Conservation (phyloP, 2,888 invertebrate species). For the Caenorhabditis drosophilae region DNA sequence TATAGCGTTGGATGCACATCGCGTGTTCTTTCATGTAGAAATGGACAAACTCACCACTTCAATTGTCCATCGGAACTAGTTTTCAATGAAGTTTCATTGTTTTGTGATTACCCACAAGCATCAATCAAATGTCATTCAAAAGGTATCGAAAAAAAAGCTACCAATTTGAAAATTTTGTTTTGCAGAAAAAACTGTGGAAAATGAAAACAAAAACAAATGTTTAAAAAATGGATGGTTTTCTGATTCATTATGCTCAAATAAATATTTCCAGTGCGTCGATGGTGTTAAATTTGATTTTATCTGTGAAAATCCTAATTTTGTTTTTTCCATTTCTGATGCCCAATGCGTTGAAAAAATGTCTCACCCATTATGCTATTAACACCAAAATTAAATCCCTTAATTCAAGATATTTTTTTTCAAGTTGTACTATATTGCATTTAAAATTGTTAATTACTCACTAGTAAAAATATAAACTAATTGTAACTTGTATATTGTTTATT, state of each 20-base stretch:
- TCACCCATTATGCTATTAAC: background rate
- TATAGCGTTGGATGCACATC: conserved; percentile 24
- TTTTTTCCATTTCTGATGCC: conserved; percentile 21
- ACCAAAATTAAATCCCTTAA: background rate
- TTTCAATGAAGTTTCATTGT: conserved; percentile 17
- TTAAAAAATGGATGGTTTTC: conserved; percentile 20
- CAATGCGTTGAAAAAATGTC: conserved; percentile 11
- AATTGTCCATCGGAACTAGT: conserved; percentile 24
- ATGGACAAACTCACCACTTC: conserved; percentile 13
- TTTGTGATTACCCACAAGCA: conserved; percentile 28
- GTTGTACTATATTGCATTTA: background rate
- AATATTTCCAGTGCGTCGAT: conserved; percentile 20
- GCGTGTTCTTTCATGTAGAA: conserved; percentile 17
- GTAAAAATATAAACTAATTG: background rate
- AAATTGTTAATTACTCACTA: background rate
- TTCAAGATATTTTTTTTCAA: background rate
- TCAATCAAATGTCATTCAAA: conserved; percentile 15
- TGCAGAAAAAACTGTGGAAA: no score
- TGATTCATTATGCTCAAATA: conserved; percentile 12
- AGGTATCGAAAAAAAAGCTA: no score
- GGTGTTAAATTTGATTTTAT: conserved; percentile 22
- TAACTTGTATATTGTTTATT: no score
- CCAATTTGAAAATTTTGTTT: no score
- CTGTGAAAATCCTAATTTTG: conserved; percentile 14
- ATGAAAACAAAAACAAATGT: no score